Base-by-base conservation (phyloP, 2,888 invertebrate species). In the Gisinianus flammeolus region DNA sequence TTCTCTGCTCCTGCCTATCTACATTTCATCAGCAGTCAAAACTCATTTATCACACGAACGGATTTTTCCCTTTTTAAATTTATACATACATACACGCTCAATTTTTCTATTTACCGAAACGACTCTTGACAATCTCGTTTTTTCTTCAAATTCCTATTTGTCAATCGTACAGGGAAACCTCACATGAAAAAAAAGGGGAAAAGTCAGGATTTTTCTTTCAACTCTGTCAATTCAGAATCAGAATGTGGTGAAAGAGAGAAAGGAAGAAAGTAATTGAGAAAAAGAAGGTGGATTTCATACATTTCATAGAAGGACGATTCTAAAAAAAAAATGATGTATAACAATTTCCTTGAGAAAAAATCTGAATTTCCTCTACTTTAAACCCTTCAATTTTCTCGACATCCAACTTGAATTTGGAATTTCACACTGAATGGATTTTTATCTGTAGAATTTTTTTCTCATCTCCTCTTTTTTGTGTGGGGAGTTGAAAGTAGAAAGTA, bases 371-470 rank as follows among this genome's bases (percentile, higher is more conserved):
- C 44, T 44, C 44, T 44, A 12, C 19, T 44, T 44, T 44, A 44
- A 44, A 44, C 12, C 44, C 44, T 12, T 19, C 35, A 35, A 35
- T 12, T 12, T 5, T 35, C 35, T 8, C 35, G 35, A 8, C 35
- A 35, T 8, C 35, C 6, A n/a, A n/a, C n/a, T n/a, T n/a, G 35
- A 35, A 8, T 8, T 12, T 35, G 5, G 35, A 35, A 44, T 44
- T 44, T 44, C 44, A 44, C 44, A 44, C 44, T 16, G 24, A 62
- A n/a, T 62, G 62, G 10, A 62, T 62, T 26, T 62, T n/a, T 62
- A 19, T 62, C 62, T 62, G 10, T 22, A 12, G 62, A 26, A 26
- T 26, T 58, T 58, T 19, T 19, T 24, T 62, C 62, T 26, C 19
- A 19, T 12, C 52, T 12, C 52, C 16, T 52, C n/a, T n/a, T n/a